Conservation (phyloP, 2,888 invertebrate genomes). For the Nematopogon swammerdamellus region DNA sequence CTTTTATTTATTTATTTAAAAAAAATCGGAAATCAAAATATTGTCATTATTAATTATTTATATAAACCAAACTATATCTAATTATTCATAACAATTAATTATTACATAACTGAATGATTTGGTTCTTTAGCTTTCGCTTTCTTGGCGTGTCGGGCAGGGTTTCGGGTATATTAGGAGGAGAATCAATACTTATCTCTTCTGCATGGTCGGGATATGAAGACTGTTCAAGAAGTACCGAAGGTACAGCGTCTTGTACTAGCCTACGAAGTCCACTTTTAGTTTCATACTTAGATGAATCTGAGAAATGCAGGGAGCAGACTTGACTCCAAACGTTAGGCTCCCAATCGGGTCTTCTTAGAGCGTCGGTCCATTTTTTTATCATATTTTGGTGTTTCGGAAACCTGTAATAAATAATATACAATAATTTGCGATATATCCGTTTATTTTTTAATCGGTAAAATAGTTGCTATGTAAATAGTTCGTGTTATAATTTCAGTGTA, state of each 20-base stretch:
- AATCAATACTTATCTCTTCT: too few species aligned
- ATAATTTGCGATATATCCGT: too few species aligned
- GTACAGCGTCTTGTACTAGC: conserved; percentile 1
- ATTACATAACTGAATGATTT: not conserved
- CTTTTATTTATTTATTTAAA: too few species aligned
- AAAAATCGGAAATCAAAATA: too few species aligned
- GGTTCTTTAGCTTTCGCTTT: not conserved
- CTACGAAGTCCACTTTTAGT: conserved; percentile 9
- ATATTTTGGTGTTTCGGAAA: not conserved
- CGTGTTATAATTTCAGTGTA: too few species aligned
- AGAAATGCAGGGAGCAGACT: conserved; percentile 8
- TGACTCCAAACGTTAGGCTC: conserved; percentile 9
- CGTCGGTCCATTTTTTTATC: conserved; percentile 7
- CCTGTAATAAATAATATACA: not conserved
- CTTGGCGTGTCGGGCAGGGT: not conserved
- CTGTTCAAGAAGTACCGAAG: not conserved
- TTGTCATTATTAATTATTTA: too few species aligned
- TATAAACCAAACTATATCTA: too few species aligned
- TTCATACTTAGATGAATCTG: conserved; percentile 6
- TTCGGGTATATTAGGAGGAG: not conserved
- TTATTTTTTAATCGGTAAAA: too few species aligned
- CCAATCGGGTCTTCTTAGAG: conserved; percentile 5
- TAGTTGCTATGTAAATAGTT: too few species aligned
- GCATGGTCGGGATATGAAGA: not conserved
- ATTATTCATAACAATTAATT: too few species aligned